A percentile compares a stretch with the other conserved stretches of the same genome.
Evolutionary conservation across 2,888 invertebrate genomes (phyloP).

Genomic region (Lamellibrachia columna): DNA sequence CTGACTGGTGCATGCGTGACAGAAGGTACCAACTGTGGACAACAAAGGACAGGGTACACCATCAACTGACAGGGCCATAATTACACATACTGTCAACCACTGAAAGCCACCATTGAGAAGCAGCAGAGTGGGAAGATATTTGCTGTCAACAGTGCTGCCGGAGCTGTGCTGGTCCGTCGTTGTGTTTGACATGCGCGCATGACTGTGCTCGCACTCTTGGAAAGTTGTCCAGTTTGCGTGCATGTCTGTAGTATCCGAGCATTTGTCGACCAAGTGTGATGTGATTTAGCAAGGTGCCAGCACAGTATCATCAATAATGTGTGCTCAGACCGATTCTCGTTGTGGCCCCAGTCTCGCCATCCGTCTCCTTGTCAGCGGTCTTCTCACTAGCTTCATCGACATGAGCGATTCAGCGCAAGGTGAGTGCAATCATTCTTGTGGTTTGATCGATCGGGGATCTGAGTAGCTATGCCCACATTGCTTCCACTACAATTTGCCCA

Average conservation of each 20-base stretch:
- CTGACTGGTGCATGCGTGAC: neutral
- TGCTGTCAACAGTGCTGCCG: neutral
- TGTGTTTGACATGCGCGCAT: neutral
- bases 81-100: neutral
- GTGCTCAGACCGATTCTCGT: neutral
- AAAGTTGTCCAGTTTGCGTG: neutral
- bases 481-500: neutral
- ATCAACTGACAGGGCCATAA: slow-evolving; percentile 6
- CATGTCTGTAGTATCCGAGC: neutral
- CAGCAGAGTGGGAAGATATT: neutral
- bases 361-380: neutral
- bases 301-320: neutral
- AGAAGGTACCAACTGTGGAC: neutral
- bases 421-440: neutral
- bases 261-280: neutral
- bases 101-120: neutral
- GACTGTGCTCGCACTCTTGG: neutral
- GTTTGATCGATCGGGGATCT: neutral
- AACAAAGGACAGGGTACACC: neutral
- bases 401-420: neutral
- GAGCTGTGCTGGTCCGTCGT: neutral
- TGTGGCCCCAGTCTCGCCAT: neutral
- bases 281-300: neutral
- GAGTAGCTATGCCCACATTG: neutral
- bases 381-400: neutral